These are phyloP conservation scores for Passer domesticus DNA, from an alignment of 2,113 vertebrate species.

Conservation along the genomic window DNA sequence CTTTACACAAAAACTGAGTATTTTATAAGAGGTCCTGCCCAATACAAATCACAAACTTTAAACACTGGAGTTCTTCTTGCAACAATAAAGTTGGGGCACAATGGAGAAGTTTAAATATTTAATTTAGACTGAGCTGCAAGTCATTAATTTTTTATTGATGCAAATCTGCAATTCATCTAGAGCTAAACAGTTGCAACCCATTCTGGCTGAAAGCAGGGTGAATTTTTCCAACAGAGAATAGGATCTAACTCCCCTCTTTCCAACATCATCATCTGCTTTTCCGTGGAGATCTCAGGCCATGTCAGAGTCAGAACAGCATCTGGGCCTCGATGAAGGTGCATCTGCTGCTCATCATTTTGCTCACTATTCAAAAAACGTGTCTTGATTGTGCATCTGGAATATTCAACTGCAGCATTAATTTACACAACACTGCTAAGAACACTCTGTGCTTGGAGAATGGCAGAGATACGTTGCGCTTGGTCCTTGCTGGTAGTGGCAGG, in stretches of 20 bases:
- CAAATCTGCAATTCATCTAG: constrained; percentile 44
- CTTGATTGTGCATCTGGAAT: background rate
- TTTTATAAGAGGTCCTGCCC: background rate
- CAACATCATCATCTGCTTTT: background rate
- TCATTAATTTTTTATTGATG: constrained; percentile 50
- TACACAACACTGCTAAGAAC: background rate
- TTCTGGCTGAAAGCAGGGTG: background rate
- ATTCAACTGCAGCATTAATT: background rate
- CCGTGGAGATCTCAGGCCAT: background rate
- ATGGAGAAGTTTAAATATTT: constrained; percentile 53
- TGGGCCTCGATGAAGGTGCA: background rate
- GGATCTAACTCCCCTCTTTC: background rate
- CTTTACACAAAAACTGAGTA: background rate
- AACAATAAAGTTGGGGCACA: background rate
- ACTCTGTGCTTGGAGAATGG: background rate
- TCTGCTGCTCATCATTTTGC: background rate
- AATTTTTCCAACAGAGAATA: background rate
- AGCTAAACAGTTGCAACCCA: background rate
- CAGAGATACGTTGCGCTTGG: background rate
- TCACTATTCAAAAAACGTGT: background rate
- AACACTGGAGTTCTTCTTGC: background rate
- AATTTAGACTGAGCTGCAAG: constrained; percentile 3
- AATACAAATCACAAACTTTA: background rate
- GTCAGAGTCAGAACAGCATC: background rate
- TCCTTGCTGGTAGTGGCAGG: background rate